Evolutionary conservation across 2,797 vertebrate species (phyloP).

Genomic region (Acanthurus tractus): DNA sequence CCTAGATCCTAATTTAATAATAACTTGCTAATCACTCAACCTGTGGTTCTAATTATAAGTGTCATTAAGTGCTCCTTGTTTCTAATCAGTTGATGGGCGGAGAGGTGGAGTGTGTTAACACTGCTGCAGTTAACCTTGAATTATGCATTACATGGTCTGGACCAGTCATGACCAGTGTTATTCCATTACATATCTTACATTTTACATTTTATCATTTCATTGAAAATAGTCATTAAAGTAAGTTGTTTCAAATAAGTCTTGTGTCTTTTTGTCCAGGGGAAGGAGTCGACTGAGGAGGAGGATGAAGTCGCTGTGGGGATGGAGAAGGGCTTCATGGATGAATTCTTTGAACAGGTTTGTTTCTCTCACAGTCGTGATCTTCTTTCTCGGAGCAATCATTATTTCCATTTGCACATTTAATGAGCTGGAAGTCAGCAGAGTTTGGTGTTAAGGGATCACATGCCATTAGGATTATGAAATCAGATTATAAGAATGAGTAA

Average conservation of each 20-base stretch:
- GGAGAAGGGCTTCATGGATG: conserved; percentile 97
- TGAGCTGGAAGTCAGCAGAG: neutral
- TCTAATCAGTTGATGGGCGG: conserved; percentile 61
- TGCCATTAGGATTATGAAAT: too few species aligned
- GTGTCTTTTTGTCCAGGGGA: conserved; percentile 84
- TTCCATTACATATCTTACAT: neutral
- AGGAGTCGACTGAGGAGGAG: conserved; percentile 93
- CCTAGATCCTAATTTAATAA: conserved; percentile 65
- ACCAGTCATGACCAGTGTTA: neutral
- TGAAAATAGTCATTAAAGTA: neutral
- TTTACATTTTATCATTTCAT: neutral
- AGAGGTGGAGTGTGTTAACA: conserved; percentile 21
- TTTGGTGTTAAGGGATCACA: too few species aligned
- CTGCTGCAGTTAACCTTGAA: conserved; percentile 54
- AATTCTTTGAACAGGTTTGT: conserved; percentile 97
- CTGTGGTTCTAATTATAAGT: conserved; percentile 71
- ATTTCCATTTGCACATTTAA: conserved; percentile 4
- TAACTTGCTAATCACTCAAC: conserved; percentile 66
- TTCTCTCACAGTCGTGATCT: neutral
- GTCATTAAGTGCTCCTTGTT: conserved; percentile 49
- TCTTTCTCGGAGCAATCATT: neutral
- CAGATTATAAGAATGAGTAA: too few species aligned
- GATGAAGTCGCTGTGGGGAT: conserved; percentile 93
- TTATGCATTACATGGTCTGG: conserved; percentile 16
- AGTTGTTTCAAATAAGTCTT: conserved; percentile 1